Evolutionary conservation across 2,797 vertebrate genomes (phyloP).

Genomic region (Acanthurus lineatus): DNA sequence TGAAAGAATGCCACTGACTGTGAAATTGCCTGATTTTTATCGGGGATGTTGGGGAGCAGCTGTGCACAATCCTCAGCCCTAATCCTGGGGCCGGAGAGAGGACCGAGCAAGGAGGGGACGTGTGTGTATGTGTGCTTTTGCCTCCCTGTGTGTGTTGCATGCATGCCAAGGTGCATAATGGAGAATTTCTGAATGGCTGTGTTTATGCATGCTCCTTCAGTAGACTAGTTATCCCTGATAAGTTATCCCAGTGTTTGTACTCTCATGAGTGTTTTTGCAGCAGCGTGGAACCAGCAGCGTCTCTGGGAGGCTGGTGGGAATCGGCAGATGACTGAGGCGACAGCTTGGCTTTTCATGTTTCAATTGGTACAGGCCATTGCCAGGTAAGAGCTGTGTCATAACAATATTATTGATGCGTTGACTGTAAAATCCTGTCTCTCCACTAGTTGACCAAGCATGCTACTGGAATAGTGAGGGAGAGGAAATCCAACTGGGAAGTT

Average conservation of each 20-base stretch:
- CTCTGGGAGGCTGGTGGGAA: slow-evolving; percentile 35
- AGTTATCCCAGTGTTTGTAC: slow-evolving; percentile 58
- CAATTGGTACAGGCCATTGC: slow-evolving; percentile 61
- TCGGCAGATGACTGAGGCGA: slow-evolving; percentile 36
- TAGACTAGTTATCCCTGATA: slow-evolving; percentile 69
- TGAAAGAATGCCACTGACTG: slow-evolving; percentile 87
- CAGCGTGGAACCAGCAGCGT: slow-evolving; percentile 40
- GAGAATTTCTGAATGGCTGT: slow-evolving; percentile 52
- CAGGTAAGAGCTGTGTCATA: slow-evolving; percentile 77
- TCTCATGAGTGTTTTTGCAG: slow-evolving; percentile 54
- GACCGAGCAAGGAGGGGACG: slow-evolving; percentile 50
- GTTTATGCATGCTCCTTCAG: slow-evolving; percentile 64
- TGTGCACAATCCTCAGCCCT: slow-evolving; percentile 85
- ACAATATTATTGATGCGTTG: slow-evolving; percentile 77
- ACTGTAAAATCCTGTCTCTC: slow-evolving; percentile 77
- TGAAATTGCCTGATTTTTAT: slow-evolving; percentile 89
- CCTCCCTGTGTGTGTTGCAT: slow-evolving; percentile 48
- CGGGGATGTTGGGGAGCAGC: slow-evolving; percentile 84
- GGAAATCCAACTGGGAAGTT: slow-evolving; percentile 60
- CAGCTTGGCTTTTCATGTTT: slow-evolving; percentile 62
- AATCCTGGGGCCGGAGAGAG: slow-evolving; percentile 79
- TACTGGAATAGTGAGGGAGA: slow-evolving; percentile 56
- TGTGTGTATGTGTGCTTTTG: slow-evolving; percentile 26
- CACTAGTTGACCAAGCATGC: slow-evolving; percentile 67
- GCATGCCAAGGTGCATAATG: slow-evolving; percentile 55